Percentiles rank a stretch among this genome's conserved stretches.
Evolutionary conservation across 1,140 invertebrate species (phyloP).

Genomic region (Trichoplusia ni): DNA sequence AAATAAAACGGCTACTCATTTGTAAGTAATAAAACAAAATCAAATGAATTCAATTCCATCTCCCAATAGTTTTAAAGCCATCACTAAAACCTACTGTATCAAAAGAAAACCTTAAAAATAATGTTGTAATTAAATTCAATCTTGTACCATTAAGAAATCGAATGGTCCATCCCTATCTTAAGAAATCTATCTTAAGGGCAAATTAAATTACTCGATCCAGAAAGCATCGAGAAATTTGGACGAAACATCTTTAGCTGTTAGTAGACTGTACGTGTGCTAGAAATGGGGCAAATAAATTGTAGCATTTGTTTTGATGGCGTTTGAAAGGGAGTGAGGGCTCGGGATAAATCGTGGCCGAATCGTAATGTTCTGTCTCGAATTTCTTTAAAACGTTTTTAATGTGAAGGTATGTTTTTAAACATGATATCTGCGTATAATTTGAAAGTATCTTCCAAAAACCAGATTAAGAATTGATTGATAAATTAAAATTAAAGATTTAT

Average conservation of each 20-base stretch:
- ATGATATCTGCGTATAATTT: no score
- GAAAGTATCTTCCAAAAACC: no score
- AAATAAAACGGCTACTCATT: no score
- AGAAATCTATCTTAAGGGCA: conserved; percentile 1
- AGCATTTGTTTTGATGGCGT: conserved; percentile 27
- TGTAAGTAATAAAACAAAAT: no score
- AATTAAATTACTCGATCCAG: conserved; percentile 18
- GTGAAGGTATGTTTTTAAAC: no score
- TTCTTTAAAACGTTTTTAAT: conserved; percentile 7
- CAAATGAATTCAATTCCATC: no score
- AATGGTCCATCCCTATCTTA: not conserved
- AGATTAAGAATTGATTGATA: no score
- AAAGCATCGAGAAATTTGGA: not conserved
- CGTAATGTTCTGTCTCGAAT: not conserved
- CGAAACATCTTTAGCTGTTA: conserved; percentile 12
- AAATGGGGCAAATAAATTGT: conserved; percentile 29
- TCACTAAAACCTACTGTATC: no score
- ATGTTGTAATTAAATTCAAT: no score
- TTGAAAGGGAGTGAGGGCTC: not conserved
- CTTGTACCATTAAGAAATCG: not conserved
- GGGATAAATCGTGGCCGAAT: not conserved
- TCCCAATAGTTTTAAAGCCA: no score
- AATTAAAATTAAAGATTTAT: no score
- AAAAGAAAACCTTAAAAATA: no score
- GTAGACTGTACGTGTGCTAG: conserved; percentile 25